Evolutionary conservation across 2,888 invertebrate genomes (phyloP), one percentile per base, ranked within the genome.

Genomic region (Metallyticus violacea): DNA sequence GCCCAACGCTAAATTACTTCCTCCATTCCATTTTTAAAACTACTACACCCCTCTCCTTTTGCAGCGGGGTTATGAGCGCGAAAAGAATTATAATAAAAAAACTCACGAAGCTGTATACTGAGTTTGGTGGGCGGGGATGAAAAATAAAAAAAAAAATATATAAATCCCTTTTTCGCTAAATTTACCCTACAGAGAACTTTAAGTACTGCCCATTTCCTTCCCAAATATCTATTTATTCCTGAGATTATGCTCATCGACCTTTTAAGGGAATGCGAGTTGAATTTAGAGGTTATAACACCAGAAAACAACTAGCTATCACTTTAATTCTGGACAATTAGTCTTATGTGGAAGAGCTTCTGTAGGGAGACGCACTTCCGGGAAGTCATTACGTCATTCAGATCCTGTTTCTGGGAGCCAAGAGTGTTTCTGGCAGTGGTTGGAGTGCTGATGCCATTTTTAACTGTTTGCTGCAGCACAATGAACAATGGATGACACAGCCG

Each of bases 1-100:
- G 78, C 82, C 81, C 86, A 83, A 82, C 86, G 81, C 86, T 82
- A 86, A 86, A 86, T 86, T 86, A 83, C 86, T 86, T 86, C 86
- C 86, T 81, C 82, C 27, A 85, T 85, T 85, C 81, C 80, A n/a
- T 81, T 80, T 85, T 85, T 28, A 79, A 40, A 85, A 81, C 78
- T 81, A 6, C 83, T 22, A 76, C 83, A 27, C 27, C 40, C 82
- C 82, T 15, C 40, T 62, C 9, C 40, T 62, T 22, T 62, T 62
- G 40, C 15, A 62, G 40, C 15, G 40, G 40, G 40, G 40, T 62
- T 62, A 62, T 62, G 40, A 62, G 40, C 22, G 40, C 40, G 40
- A 62, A 62, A 62, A 62, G 40, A 9, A 15, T 62, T 62, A 62
- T 62, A 62, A 62, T 22, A 62, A 62, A 62, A n/a, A 62, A 62